phyloP scores from a whole-genome alignment of 23 tunicate species.

The Trididemnum miniatum region DNA sequence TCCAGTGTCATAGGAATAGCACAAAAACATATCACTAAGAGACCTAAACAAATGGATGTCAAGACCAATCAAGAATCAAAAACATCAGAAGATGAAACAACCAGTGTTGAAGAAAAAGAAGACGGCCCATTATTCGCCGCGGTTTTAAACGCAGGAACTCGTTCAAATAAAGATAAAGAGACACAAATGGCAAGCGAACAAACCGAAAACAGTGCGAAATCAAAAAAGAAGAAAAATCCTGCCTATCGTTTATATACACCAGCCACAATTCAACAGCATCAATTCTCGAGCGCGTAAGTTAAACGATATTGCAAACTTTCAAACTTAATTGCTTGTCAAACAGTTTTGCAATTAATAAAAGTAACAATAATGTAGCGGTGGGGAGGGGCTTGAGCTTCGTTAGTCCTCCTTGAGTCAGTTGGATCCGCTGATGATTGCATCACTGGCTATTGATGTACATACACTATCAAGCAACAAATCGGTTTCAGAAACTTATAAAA shows the following conservation, averaged over 20 bases:
- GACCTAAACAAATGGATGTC: conserved; percentile 10
- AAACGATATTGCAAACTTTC: too few species aligned
- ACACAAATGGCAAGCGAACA: not conserved
- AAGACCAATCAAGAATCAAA: not conserved
- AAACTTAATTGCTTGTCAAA: too few species aligned
- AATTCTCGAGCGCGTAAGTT: conserved; percentile 24
- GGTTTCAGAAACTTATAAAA: too few species aligned
- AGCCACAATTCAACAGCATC: conserved; percentile 33
- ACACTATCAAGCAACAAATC: too few species aligned
- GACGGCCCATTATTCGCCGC: not conserved
- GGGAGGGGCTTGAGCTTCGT: too few species aligned
- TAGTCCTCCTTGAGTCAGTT: too few species aligned
- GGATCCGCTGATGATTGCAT: too few species aligned
- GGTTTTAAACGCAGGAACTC: not conserved
- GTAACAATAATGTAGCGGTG: too few species aligned
- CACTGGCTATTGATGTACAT: too few species aligned
- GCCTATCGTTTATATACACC: conserved; percentile 41
- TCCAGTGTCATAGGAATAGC: conserved; percentile 58
- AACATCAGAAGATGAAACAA: not conserved
- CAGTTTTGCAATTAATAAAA: too few species aligned
- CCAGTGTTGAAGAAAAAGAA: not conserved
- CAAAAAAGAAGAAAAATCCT: conserved; percentile 28
- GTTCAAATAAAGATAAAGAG: not conserved
- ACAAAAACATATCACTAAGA: conserved; percentile 44
- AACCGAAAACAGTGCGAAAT: not conserved